A percentile compares a stretch with the other conserved stretches of the same genome.
phyloP scores from a whole-genome alignment of 1,140 invertebrate species.

The Chelonus insularis region DNA sequence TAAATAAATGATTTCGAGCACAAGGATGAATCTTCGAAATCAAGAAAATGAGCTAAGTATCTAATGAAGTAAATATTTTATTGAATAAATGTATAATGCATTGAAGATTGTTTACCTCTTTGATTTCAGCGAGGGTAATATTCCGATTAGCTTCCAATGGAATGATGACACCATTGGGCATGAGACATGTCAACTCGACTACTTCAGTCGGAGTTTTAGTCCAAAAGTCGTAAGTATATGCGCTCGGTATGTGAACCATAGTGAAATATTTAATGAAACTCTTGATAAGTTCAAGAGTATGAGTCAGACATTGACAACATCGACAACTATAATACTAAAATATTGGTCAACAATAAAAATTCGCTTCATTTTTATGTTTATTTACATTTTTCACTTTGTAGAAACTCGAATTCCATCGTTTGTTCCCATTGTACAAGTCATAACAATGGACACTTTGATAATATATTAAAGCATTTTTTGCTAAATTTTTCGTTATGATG shows the following conservation, averaged over 20 bases:
- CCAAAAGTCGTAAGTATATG: constrained; percentile 69
- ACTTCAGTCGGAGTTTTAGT: constrained; percentile 63
- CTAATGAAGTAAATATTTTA: too few species aligned
- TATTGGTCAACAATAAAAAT: background rate
- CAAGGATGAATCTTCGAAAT: too few species aligned
- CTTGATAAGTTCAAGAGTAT: constrained; percentile 14
- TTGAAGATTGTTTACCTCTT: constrained; percentile 74
- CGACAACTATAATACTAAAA: constrained; percentile 10
- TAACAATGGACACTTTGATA: constrained; percentile 3
- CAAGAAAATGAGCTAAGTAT: too few species aligned
- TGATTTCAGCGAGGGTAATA: constrained; percentile 79
- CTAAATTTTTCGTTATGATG: constrained; percentile 1
- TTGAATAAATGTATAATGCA: too few species aligned
- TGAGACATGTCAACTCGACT: constrained; percentile 76
- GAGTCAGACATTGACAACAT: constrained; percentile 19
- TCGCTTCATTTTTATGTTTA: background rate
- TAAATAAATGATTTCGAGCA: too few species aligned
- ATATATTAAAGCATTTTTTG: constrained; percentile 2
- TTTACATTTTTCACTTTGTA: constrained; percentile 4
- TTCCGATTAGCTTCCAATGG: constrained; percentile 70
- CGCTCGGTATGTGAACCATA: constrained; percentile 69
- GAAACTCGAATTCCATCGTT: constrained; percentile 9
- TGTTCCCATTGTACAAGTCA: constrained; percentile 14
- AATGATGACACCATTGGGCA: constrained; percentile 84
- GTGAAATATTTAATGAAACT: constrained; percentile 36